phyloP scores from a whole-genome alignment of 2,888 invertebrate species.

The Germaria angustata region DNA sequence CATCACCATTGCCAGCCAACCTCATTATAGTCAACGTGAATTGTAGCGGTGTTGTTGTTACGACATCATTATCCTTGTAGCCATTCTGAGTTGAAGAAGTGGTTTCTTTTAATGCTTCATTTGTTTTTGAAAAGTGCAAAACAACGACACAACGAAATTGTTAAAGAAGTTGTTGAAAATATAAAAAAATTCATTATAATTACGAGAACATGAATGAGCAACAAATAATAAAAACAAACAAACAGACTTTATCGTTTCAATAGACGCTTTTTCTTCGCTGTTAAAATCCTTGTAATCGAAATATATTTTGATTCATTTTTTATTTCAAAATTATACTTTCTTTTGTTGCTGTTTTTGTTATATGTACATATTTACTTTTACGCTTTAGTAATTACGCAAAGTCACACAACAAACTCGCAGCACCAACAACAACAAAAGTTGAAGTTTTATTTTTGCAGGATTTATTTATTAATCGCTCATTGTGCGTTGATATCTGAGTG shows the following conservation, averaged over 20 bases:
- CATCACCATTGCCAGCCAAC: conserved; percentile 49
- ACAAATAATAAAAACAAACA: conserved; percentile 68
- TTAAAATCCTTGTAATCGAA: conserved; percentile 44
- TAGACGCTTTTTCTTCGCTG: background rate
- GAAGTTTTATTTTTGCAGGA: conserved; percentile 39
- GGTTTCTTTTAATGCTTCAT: conserved; percentile 62
- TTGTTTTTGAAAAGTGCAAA: conserved; percentile 56
- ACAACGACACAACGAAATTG: conserved; percentile 16
- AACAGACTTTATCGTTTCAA: conserved; percentile 48
- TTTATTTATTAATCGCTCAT: conserved; percentile 39
- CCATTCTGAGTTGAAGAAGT: conserved; percentile 57
- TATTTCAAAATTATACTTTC: conserved; percentile 17
- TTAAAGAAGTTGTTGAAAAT: conserved; percentile 16
- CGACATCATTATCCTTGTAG: conserved; percentile 55
- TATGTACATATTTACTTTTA: conserved; percentile 57
- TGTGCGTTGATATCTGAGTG: background rate
- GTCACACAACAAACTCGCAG: conserved; percentile 49
- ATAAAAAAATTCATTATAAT: conserved; percentile 74
- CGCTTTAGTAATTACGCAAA: conserved; percentile 65
- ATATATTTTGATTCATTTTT: conserved; percentile 36
- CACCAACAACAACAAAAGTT: conserved; percentile 11
- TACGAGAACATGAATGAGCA: conserved; percentile 73
- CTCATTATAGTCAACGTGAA: conserved; percentile 39
- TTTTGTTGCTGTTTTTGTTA: conserved; percentile 36
- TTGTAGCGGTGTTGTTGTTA: background rate